Conservation (phyloP, 2,888 invertebrate genomes). For the Griposia aprilina region DNA sequence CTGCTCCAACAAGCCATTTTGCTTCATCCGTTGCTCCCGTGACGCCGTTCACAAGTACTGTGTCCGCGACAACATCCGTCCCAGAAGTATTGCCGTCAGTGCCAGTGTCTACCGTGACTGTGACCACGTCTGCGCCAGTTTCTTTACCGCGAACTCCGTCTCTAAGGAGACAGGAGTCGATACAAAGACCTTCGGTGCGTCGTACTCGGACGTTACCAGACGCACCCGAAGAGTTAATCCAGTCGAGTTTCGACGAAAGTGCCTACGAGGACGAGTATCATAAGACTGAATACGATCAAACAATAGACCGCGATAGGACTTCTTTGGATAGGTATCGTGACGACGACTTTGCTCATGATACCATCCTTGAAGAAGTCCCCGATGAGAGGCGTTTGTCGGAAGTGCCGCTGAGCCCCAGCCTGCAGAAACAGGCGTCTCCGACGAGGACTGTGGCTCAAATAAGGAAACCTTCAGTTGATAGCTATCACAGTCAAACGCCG, state of each 20-base stretch:
- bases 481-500: conserved; percentile 87
- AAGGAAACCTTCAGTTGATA: conserved; percentile 87
- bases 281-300: conserved; percentile 89
- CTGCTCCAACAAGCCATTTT: conserved; percentile 76
- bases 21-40: conserved; percentile 78
- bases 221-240: conserved; percentile 86
- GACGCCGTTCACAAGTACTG: conserved; percentile 81
- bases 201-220: conserved; percentile 87
- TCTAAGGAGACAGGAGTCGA: conserved; percentile 88
- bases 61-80: conserved; percentile 84
- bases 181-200: conserved; percentile 88
- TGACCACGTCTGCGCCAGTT: conserved; percentile 81
- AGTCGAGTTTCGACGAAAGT: conserved; percentile 88
- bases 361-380: conserved; percentile 81
- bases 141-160: conserved; percentile 86
- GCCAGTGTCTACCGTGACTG: conserved; percentile 81
- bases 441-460: conserved; percentile 81
- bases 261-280: conserved; percentile 89
- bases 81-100: conserved; percentile 83
- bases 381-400: conserved; percentile 83
- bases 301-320: conserved; percentile 83
- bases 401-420: conserved; percentile 76
- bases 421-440: conserved; percentile 86
- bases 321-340: conserved; percentile 88
- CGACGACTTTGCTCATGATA: conserved; percentile 84